Conservation (phyloP, 1,140 invertebrate genomes). For the Drosophila tristis region DNA sequence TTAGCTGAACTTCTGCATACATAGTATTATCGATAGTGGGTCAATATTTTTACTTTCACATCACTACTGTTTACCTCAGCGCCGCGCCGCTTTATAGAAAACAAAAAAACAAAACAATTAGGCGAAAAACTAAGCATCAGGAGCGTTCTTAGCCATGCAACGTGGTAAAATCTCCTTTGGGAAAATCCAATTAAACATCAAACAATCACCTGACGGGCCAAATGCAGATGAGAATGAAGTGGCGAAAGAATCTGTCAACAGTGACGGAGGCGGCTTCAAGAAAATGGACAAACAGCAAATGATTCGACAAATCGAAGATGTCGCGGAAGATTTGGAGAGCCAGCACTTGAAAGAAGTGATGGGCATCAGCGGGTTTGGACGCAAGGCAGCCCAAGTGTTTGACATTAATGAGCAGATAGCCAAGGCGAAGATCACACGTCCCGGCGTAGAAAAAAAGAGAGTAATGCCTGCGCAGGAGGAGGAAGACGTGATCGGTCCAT, state of each 20-base stretch:
- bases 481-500: constrained; percentile 71
- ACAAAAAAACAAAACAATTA: not conserved
- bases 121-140: not conserved
- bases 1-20: no score
- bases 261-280: constrained; percentile 86
- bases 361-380: constrained; percentile 91
- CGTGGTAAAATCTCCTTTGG: constrained; percentile 86
- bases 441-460: constrained; percentile 22
- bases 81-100: not conserved
- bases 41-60: no score
- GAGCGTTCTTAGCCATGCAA: constrained; percentile 49
- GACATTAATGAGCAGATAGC: constrained; percentile 86
- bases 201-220: constrained; percentile 53
- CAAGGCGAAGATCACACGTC: constrained; percentile 63
- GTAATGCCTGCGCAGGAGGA: constrained; percentile 38
- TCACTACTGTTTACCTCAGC: constrained; percentile 16
- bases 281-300: constrained; percentile 86
- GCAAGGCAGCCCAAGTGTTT: constrained; percentile 91
- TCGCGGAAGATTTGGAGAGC: constrained; percentile 89
- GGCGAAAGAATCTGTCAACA: constrained; percentile 19
- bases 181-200: constrained; percentile 86
- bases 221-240: constrained; percentile 26
- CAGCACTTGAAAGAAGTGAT: constrained; percentile 89
- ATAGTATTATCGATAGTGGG: no score
- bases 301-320: constrained; percentile 87